Base-by-base conservation (phyloP, 2,797 vertebrate species). In the Limnodromus scolopaceus region DNA sequence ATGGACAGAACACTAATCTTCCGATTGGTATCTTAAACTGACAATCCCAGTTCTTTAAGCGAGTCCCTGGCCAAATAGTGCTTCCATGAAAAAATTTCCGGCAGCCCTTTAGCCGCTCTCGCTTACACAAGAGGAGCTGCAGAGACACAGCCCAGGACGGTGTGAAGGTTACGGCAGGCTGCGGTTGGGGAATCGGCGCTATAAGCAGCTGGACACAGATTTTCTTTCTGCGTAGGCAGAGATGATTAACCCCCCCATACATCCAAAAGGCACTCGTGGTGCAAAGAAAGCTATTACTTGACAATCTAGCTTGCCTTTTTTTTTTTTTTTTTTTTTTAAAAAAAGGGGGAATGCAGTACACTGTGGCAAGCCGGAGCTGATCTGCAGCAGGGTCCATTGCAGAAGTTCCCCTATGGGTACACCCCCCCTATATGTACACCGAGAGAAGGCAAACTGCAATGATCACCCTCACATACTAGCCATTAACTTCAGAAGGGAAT, bases 341-440 rank as follows among this genome's bases (percentile, higher is more conserved):
- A 18, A 19, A 55, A 25, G 27, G 36, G 11, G 9, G 11, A 39
- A 60, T 20, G 55, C 19, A 3, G 18, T 8, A 18, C 12, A 1
- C 0, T 0, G 17, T 13, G 45, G 60, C 34, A 53, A 86, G 41
- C 2, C 1, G 1, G 9, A 1, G 0, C 1, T 2, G 3, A 4
- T 3, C 39, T 1, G 43, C 0, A 22, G 36, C 60, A 36, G 46
- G 22, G 1, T 70, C 22, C n/a, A 11, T 32, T 22, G 36, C n/a
- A 49, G 8, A 25, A 24, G 36, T 11, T n/a, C 20, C 18, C n/a
- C n/a, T 32, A 0, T 3, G 2, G 0, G 1, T 18, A 32, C 28
- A 2, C 0, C 9, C 12, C 20, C 14, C 6, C n/a, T 8, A 0
- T 1, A 5, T 0, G 1, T 1, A 20, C n/a, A 9, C 15, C 1